Conservation (phyloP, 1,140 invertebrate genomes). For the Habropoda laboriosa region DNA sequence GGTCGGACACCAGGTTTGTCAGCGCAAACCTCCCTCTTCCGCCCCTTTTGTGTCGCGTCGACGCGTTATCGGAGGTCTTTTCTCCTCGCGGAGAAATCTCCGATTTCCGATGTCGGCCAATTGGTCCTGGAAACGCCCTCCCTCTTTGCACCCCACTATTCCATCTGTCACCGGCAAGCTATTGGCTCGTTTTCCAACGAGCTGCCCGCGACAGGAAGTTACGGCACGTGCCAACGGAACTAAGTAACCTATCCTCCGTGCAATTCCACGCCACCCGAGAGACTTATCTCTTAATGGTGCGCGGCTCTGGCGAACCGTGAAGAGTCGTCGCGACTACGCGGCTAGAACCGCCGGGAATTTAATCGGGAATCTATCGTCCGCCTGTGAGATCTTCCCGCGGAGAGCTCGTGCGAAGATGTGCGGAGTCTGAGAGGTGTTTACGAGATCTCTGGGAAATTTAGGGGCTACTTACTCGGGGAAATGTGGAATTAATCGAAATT, state of each 20-base stretch:
- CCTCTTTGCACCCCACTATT: slow-evolving; percentile 16
- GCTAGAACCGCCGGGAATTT: slow-evolving; percentile 1
- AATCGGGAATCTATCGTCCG: not conserved
- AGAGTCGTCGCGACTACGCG: not conserved
- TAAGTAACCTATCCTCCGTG: slow-evolving; percentile 39
- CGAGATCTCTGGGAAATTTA: too few relatives aligned
- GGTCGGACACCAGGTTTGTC: slow-evolving; percentile 15
- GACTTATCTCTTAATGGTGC: slow-evolving; percentile 6
- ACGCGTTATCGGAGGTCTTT: slow-evolving; percentile 48
- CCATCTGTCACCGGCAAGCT: slow-evolving; percentile 62
- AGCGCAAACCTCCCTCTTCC: not conserved
- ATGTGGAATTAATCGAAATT: too few relatives aligned
- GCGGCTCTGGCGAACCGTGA: not conserved
- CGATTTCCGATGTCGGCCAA: slow-evolving; percentile 58
- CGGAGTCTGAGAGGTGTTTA: too few relatives aligned
- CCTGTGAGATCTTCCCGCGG: not conserved
- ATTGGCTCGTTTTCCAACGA: slow-evolving; percentile 56
- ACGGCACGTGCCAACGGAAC: slow-evolving; percentile 57
- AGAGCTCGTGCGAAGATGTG: not conserved
- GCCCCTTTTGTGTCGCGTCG: slow-evolving; percentile 33
- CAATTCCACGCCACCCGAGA: not conserved
- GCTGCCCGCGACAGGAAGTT: slow-evolving; percentile 68
- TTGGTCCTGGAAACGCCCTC: slow-evolving; percentile 37
- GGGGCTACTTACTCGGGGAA: too few relatives aligned
- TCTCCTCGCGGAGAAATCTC: slow-evolving; percentile 32